Conservation (phyloP, 2,113 vertebrate species). For the Herpetotheres cachinnans region DNA sequence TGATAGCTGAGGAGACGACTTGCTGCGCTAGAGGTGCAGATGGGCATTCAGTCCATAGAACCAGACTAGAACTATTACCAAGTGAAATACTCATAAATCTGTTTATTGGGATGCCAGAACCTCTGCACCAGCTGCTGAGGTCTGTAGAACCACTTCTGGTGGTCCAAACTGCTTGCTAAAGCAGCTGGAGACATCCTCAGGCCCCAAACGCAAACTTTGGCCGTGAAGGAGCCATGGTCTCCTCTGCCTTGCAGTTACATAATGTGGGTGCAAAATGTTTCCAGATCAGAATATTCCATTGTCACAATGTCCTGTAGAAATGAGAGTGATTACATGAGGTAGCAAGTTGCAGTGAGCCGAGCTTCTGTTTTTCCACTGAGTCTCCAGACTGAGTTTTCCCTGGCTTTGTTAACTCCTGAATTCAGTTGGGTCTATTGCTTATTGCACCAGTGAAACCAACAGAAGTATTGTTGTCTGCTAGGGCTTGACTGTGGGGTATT, state of each 20-base stretch:
- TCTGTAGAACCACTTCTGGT: background rate
- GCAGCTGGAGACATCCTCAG: background rate
- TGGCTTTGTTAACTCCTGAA: background rate
- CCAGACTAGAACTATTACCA: background rate
- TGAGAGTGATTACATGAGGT: background rate
- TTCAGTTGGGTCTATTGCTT: background rate
- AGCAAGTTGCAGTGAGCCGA: background rate
- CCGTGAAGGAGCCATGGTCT: rapidly evolving
- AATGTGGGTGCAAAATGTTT: background rate
- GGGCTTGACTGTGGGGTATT: background rate
- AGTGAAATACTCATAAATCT: background rate
- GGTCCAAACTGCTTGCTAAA: background rate
- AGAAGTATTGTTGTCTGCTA: background rate
- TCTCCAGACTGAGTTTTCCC: background rate
- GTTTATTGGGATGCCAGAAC: background rate
- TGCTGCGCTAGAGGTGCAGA: background rate
- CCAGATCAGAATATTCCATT: background rate
- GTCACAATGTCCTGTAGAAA: background rate
- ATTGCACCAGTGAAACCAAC: background rate
- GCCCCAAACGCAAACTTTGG: background rate
- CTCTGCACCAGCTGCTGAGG: background rate
- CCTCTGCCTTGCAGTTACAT: background rate
- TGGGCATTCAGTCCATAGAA: background rate
- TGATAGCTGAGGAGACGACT: background rate
- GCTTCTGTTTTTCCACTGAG: background rate